phyloP scores from a whole-genome alignment of 2,797 vertebrate genomes.

The Gobionotothen gibberifrons region DNA sequence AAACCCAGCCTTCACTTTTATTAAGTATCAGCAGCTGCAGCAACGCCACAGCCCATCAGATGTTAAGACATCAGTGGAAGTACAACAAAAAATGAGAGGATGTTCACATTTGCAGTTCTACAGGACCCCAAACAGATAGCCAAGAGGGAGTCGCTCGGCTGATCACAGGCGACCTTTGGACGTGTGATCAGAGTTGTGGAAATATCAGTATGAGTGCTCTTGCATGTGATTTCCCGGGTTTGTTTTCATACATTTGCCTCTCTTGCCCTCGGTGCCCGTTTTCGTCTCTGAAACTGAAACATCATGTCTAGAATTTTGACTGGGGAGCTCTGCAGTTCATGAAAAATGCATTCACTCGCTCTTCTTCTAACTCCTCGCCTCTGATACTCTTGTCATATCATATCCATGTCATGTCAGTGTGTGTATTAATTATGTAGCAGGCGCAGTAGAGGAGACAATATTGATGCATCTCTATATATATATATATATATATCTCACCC shows the following conservation, averaged over 20 bases:
- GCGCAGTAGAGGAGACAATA: slow-evolving; percentile 68
- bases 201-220: slow-evolving; percentile 18
- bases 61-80: slow-evolving; percentile 51
- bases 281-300: slow-evolving; percentile 68
- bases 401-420: slow-evolving; percentile 82
- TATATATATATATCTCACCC: slow-evolving; percentile 56
- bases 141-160: slow-evolving; percentile 18
- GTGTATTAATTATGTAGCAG: slow-evolving; percentile 80
- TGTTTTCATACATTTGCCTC: slow-evolving; percentile 64
- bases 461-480: slow-evolving; percentile 55
- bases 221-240: slow-evolving; percentile 56
- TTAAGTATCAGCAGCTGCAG: slow-evolving; percentile 55
- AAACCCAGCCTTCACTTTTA: slow-evolving; percentile 52
- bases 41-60: slow-evolving; percentile 42
- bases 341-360: slow-evolving; percentile 80
- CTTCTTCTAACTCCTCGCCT: slow-evolving; percentile 72
- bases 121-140: slow-evolving; percentile 17
- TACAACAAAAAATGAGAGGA: slow-evolving; percentile 38
- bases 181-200: slow-evolving; percentile 42
- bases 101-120: slow-evolving; percentile 41
- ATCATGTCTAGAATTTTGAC: slow-evolving; percentile 75
- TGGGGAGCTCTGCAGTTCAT: slow-evolving; percentile 76
- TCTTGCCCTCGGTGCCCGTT: slow-evolving; percentile 44
- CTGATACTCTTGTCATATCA: slow-evolving; percentile 82
- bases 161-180: slow-evolving; percentile 49